Conservation (phyloP, 2,797 vertebrate species). For the Hydrocynus forskahlii region DNA sequence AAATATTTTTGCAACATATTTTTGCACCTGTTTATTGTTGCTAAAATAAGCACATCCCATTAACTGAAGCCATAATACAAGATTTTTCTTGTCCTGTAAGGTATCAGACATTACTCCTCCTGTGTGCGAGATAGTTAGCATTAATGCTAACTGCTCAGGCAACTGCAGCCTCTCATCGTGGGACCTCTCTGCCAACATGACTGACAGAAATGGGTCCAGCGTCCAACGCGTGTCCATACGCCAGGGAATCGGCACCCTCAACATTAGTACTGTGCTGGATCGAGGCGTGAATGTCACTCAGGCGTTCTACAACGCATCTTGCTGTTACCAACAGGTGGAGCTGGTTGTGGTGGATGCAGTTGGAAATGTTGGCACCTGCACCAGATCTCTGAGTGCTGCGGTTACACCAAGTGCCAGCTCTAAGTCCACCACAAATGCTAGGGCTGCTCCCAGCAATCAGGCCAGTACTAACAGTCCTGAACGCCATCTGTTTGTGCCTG, state of each 20-base stretch:
- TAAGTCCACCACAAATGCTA: constrained; percentile 21
- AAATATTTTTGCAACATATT: neutral
- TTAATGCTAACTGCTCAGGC: constrained; percentile 49
- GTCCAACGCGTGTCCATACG: constrained; percentile 57
- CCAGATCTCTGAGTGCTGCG: constrained; percentile 39
- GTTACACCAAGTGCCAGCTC: neutral
- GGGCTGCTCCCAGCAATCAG: neutral
- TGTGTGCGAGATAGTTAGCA: neutral
- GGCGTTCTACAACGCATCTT: constrained; percentile 68
- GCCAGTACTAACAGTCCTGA: neutral
- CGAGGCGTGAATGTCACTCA: constrained; percentile 63
- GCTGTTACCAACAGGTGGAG: constrained; percentile 68
- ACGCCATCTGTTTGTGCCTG: neutral
- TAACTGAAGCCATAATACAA: neutral
- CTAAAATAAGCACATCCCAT: neutral
- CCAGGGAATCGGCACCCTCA: constrained; percentile 66
- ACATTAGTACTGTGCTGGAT: constrained; percentile 48
- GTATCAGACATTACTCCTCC: constrained; percentile 3
- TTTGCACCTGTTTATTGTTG: neutral
- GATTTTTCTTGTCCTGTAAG: neutral
- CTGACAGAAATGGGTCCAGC: constrained; percentile 71
- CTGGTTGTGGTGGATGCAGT: constrained; percentile 67
- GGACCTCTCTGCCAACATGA: constrained; percentile 67
- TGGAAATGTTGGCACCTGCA: constrained; percentile 69
- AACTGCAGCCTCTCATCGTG: constrained; percentile 66